phyloP scores from a whole-genome alignment of 2,888 invertebrate species.

The Meganola albula region DNA sequence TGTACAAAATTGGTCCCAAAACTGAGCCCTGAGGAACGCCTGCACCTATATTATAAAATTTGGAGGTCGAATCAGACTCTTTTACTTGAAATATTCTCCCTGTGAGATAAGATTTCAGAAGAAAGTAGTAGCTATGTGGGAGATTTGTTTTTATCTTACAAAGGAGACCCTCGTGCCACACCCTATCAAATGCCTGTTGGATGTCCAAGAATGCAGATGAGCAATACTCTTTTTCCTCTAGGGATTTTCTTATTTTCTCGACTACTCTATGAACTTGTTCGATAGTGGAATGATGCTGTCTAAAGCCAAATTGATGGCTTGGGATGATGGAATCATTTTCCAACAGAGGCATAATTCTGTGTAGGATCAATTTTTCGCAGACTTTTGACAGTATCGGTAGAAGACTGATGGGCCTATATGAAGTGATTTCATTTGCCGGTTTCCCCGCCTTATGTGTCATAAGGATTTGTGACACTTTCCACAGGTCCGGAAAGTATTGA shows the following conservation, averaged over 20 bases:
- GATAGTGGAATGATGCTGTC: constrained; percentile 13
- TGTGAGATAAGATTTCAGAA: constrained; percentile 8
- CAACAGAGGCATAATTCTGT: constrained; percentile 6
- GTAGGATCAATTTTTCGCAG: constrained; percentile 10
- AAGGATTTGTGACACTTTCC: constrained; percentile 19
- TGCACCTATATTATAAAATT: background rate
- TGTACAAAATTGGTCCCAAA: constrained; percentile 1
- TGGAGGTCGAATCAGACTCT: background rate
- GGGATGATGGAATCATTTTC: constrained; percentile 11
- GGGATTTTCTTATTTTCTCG: constrained; percentile 8
- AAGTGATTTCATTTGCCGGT: constrained; percentile 9
- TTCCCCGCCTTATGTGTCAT: constrained; percentile 20
- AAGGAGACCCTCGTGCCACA: constrained; percentile 10
- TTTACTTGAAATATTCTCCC: no score
- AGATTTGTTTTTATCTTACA: constrained; percentile 3
- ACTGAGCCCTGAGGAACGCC: constrained; percentile 3
- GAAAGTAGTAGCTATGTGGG: constrained; percentile 1
- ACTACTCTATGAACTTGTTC: constrained; percentile 19
- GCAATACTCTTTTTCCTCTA: constrained; percentile 16
- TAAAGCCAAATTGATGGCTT: constrained; percentile 19
- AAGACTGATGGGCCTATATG: constrained; percentile 20
- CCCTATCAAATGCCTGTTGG: constrained; percentile 9
- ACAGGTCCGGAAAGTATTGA: constrained; percentile 9
- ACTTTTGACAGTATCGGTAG: constrained; percentile 17
- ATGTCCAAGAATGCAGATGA: constrained; percentile 7